Base-by-base conservation (phyloP, 2,113 vertebrate genomes). In the Erythrolamprus reginae region DNA sequence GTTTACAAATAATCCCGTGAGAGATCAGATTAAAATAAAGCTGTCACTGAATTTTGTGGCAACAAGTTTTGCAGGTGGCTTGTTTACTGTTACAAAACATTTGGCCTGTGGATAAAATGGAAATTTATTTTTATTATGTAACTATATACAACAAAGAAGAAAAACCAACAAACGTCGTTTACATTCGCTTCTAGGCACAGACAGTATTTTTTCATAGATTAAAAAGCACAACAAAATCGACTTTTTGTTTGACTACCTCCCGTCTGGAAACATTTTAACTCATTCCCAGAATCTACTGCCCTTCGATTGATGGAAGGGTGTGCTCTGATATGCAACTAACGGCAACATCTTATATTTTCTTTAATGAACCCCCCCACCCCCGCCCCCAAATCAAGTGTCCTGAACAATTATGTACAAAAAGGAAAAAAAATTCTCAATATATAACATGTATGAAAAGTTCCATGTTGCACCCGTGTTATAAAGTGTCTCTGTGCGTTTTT, bases 401-500 rank as follows among this genome's bases (percentile, higher is more conserved):
- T 96, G 95, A 95, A 95, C 94, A 97, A 95, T 94, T 96, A 96
- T 96, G 89, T 97, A 98, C 96, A 97, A 97, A 97, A n/a, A n/a
- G n/a, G n/a, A n/a, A 97, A 89, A 97, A n/a, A 97, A n/a, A 55
- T 90, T 86, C 13, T 10, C 45, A 89, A 92, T 58, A 95, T 96
- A 96, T 0, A 96, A 96, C 97, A 97, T 28, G 93, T 97, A 96
- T 24, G 97, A 97, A 97, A 97, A 94, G 91, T 87, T 97, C 92
- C 94, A 84, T 12, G 95, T 96, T 95, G 96, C 96, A 97, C 95
- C 96, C 93, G 19, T 61, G 93, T 96, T 96, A 96, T 93, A 97
- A 97, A 95, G 95, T 89, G 93, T 94, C 92, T 91, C 92, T 92
- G 91, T 94, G 91, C 93, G 92, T 3, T 5, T 92, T 92, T 88